These are phyloP conservation scores for Phaonia tiefii DNA, from an alignment of 2,888 invertebrate genomes.

Conservation along the genomic window DNA sequence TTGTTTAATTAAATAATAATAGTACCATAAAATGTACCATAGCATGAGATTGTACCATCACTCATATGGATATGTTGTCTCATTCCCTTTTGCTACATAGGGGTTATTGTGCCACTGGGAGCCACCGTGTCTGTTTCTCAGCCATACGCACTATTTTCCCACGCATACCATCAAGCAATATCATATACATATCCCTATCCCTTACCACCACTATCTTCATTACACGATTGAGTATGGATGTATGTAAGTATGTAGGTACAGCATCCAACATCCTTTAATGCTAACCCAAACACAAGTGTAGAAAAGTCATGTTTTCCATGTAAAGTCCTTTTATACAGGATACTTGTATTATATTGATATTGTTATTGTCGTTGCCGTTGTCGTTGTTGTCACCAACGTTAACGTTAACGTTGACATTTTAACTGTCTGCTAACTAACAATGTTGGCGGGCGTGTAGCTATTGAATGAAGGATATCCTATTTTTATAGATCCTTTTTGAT, in stretches of 20 bases:
- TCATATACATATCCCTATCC: no score
- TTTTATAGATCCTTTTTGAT: conserved; percentile 29
- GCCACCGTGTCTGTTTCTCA: conserved; percentile 56
- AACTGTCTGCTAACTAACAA: neutral
- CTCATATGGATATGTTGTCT: neutral
- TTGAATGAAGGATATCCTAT: conserved; percentile 20
- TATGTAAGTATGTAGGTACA: no score
- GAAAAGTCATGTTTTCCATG: neutral
- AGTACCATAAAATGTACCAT: no score
- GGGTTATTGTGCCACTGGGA: conserved; percentile 58
- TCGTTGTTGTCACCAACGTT: neutral
- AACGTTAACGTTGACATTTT: no score
- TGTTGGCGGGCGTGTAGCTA: neutral
- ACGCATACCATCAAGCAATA: conserved; percentile 1
- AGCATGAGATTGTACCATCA: no score
- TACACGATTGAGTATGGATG: neutral
- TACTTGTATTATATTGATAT: conserved; percentile 34
- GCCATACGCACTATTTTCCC: conserved; percentile 53
- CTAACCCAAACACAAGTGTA: conserved; percentile 24
- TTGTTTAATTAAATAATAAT: no score
- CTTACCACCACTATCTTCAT: neutral
- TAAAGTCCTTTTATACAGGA: no score
- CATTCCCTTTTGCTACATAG: conserved; percentile 29
- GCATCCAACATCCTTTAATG: neutral
- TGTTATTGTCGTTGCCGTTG: conserved; percentile 8